Evolutionary conservation across 2,888 invertebrate species (phyloP).

Genomic region (Choristoneura rosaceana): DNA sequence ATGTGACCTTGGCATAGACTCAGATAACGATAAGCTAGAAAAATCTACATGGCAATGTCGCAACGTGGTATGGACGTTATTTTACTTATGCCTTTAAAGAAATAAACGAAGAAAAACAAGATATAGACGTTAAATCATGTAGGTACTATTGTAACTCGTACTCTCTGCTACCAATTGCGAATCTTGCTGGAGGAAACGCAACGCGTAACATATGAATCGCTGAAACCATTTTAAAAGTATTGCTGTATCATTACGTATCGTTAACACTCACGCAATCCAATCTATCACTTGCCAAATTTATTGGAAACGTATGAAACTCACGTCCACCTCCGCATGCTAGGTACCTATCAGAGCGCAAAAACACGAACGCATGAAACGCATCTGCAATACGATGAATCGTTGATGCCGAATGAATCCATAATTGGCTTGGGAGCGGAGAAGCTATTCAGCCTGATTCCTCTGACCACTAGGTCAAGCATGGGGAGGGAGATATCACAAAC

Average conservation of each 20-base stretch:
- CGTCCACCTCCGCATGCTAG: slow-evolving; percentile 16
- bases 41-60: slow-evolving; percentile 30
- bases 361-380: slow-evolving; percentile 73
- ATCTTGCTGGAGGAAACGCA: background rate
- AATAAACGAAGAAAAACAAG: no score
- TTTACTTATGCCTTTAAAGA: background rate
- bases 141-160: background rate
- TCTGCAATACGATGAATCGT: slow-evolving; percentile 60
- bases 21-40: slow-evolving; percentile 36
- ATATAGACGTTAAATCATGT: background rate
- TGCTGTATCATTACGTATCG: slow-evolving; percentile 7
- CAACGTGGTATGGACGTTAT: background rate
- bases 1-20: slow-evolving; percentile 34
- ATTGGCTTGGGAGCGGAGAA: slow-evolving; percentile 49
- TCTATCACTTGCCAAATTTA: slow-evolving; percentile 29
- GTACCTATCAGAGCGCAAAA: slow-evolving; percentile 77
- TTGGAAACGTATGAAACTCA: slow-evolving; percentile 20
- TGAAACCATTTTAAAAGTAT: background rate
- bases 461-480: slow-evolving; percentile 18
- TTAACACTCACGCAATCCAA: slow-evolving; percentile 31
- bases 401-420: slow-evolving; percentile 56
- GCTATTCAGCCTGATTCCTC: slow-evolving; percentile 64
- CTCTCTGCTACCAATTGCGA: no score
- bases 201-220: background rate
- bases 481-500: no score